Evolutionary conservation across 2,888 invertebrate genomes (phyloP), one percentile per base, ranked within the genome.

Genomic region (Prosopocoilus inquinatus): DNA sequence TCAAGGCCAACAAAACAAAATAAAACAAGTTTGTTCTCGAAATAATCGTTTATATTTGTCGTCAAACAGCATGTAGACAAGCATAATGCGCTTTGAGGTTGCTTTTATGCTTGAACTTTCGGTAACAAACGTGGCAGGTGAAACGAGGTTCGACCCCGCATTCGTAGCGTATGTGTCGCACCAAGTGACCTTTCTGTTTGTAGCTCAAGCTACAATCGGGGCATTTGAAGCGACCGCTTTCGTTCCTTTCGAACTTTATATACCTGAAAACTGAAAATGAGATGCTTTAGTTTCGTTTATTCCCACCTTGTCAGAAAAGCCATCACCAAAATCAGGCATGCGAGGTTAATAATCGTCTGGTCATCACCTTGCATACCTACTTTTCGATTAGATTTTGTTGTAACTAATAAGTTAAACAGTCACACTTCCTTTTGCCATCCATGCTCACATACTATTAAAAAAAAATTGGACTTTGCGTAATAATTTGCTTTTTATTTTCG

Each of bases 141-240:
- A 77, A 79, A 59, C 69, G 70, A n/a, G 76, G 75, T 48, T 75
- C 74, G 51, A 75, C 75, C n/a, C 76, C 78, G 55, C 80, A 79
- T 57, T 78, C 75, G 43, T 76, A 70, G 47, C 68, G 68, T 36
- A 57, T 32, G 34, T 57, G 57, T 12, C 57, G 36, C 69, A 86
- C 81, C 67, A 89, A 82, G 36, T 88, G 88, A 67, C 87, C 87
- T 77, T 88, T 86, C 79, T 89, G 88, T 62, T 87, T 84, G 75
- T 90, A 90, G 36, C 56, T 48, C 32, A 45, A 47, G 13, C 15
- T 9, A 48, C 56, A 56, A 15, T 51, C 15, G n/a, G 48, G 52
- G 36, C 56, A 56, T 15, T 36, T 52, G 52, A 36, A 56, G 3
- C 56, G 51, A 68, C 69, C 71, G 44, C 67, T 66, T n/a, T 36